phyloP scores from a whole-genome alignment of 2,797 vertebrate genomes.

The Petrocephalus sullivani region DNA sequence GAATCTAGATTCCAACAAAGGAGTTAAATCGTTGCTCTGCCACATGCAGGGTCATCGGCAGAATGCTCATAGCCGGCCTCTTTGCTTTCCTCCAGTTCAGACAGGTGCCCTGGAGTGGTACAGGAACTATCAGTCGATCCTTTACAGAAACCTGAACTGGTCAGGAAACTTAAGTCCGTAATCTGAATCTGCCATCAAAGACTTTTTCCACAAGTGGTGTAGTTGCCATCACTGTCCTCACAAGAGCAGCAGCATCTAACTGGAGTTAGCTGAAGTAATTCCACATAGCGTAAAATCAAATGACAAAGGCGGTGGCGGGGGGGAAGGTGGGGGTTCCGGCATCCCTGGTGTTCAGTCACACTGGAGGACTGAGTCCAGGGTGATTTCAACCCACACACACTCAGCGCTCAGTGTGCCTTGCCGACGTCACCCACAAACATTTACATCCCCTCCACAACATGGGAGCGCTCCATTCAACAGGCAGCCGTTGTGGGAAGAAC shows the following conservation, averaged over 20 bases:
- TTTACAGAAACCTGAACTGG: background rate
- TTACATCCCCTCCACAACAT: constrained; percentile 55
- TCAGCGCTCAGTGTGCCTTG: constrained; percentile 45
- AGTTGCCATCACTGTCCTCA: too few species aligned
- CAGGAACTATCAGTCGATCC: background rate
- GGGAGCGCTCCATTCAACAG: constrained; percentile 53
- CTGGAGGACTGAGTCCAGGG: constrained; percentile 28
- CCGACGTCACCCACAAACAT: constrained; percentile 53
- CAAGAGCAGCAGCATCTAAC: too few species aligned
- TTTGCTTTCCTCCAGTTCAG: background rate
- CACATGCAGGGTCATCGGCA: background rate
- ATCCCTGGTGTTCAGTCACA: background rate
- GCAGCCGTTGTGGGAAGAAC: constrained; percentile 45
- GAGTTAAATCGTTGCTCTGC: background rate
- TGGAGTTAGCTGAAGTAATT: too few species aligned
- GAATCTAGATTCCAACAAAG: background rate
- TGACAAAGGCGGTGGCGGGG: background rate
- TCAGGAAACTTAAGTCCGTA: background rate
- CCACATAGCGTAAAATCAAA: too few species aligned
- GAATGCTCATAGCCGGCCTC: background rate
- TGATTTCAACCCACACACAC: constrained; percentile 42
- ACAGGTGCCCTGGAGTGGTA: background rate
- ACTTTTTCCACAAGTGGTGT: too few species aligned
- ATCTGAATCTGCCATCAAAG: background rate
- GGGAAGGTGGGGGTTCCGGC: background rate